A percentile compares a stretch with the other conserved stretches of the same genome.
Conservation (phyloP, 2,113 vertebrate genomes). For the Noturus placidus region DNA sequence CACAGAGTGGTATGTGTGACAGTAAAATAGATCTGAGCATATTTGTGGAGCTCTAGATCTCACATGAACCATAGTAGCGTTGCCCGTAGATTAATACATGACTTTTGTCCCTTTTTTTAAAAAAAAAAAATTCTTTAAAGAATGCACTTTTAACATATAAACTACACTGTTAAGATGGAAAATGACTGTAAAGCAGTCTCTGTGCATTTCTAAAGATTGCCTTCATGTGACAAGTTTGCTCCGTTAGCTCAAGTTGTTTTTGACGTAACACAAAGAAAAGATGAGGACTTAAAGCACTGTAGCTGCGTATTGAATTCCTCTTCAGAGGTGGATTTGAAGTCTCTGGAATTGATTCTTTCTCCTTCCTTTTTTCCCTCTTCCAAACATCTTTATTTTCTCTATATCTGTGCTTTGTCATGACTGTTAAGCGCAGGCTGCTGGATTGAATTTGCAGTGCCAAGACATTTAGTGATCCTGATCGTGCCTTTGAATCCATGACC, state of each 20-base stretch:
- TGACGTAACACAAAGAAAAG: constrained; percentile 73
- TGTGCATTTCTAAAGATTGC: constrained; percentile 64
- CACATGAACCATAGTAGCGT: background rate
- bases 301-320: constrained; percentile 59
- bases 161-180: constrained; percentile 55
- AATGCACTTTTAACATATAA: constrained; percentile 49
- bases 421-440: constrained; percentile 62
- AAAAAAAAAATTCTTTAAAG: background rate
- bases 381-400: constrained; percentile 60
- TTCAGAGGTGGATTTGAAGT: constrained; percentile 64
- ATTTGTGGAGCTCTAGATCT: background rate
- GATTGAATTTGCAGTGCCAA: constrained; percentile 68
- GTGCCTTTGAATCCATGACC: constrained; percentile 63
- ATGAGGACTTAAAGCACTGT: constrained; percentile 51
- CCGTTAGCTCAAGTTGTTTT: constrained; percentile 74
- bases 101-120: background rate
- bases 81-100: background rate
- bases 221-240: constrained; percentile 71
- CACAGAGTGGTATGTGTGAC: constrained; percentile 28
- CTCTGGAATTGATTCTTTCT: constrained; percentile 61
- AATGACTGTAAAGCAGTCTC: constrained; percentile 60
- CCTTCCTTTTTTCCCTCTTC: constrained; percentile 53
- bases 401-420: constrained; percentile 62
- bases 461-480: constrained; percentile 69
- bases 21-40: background rate